phyloP scores from a whole-genome alignment of 1,140 invertebrate species.

The Drosophila hydei region DNA sequence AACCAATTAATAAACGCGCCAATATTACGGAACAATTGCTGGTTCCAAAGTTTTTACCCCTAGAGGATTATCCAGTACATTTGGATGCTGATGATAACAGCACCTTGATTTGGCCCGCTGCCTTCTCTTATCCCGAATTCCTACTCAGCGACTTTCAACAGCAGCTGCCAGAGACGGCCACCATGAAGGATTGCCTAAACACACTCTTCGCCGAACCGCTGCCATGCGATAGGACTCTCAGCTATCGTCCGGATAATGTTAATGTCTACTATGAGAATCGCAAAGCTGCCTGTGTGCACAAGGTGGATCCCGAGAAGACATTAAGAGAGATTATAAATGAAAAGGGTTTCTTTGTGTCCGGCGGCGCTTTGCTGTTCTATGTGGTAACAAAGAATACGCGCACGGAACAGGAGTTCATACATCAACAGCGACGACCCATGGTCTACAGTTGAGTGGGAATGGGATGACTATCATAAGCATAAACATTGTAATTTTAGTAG shows the following conservation, averaged over 20 bases:
- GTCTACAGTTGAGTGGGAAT: slow-evolving; percentile 58
- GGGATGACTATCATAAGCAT: not conserved
- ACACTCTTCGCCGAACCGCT: slow-evolving; percentile 89
- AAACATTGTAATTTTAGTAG: slow-evolving; percentile 3
- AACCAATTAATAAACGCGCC: slow-evolving; percentile 72
- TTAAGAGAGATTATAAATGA: slow-evolving; percentile 87
- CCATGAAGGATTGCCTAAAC: slow-evolving; percentile 89
- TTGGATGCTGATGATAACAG: slow-evolving; percentile 82
- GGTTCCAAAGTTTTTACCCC: slow-evolving; percentile 81
- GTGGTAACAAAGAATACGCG: slow-evolving; percentile 66
- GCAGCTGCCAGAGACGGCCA: slow-evolving; percentile 89
- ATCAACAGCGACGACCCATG: slow-evolving; percentile 64
- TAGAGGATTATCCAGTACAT: slow-evolving; percentile 75
- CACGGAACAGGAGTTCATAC: slow-evolving; percentile 67
- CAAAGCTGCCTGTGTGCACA: slow-evolving; percentile 87
- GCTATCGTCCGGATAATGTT: slow-evolving; percentile 88
- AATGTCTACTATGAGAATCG: slow-evolving; percentile 92
- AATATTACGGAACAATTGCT: slow-evolving; percentile 82
- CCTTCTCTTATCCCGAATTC: slow-evolving; percentile 93
- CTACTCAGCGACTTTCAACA: slow-evolving; percentile 89
- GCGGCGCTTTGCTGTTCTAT: slow-evolving; percentile 74
- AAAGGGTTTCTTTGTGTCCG: slow-evolving; percentile 83
- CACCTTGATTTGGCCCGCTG: slow-evolving; percentile 91
- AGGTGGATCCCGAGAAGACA: slow-evolving; percentile 86
- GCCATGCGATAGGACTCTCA: slow-evolving; percentile 90